Conservation (phyloP, 53 echinoderm and acorn worm species). For the Paracentrotus lividus region DNA sequence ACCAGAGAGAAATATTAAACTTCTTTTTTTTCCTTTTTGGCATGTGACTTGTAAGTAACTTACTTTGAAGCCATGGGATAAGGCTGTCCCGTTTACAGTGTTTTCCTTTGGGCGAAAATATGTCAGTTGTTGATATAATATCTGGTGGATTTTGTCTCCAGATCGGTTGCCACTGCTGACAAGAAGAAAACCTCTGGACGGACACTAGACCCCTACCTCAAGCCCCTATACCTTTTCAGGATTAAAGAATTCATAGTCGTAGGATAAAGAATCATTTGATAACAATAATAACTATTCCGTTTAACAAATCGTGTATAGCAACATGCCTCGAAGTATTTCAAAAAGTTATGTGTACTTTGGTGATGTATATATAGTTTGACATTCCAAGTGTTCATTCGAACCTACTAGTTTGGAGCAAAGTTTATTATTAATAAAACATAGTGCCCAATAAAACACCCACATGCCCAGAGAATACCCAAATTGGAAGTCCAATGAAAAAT, state of each 20-base stretch:
- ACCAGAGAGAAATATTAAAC: neutral
- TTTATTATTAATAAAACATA: no score
- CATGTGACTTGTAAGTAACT: constrained; percentile 39
- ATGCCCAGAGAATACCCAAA: no score
- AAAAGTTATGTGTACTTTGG: no score
- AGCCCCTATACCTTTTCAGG: neutral
- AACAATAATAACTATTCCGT: neutral
- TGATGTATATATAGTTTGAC: neutral
- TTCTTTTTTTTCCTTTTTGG: neutral
- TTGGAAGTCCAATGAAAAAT: no score
- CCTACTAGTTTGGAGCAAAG: no score
- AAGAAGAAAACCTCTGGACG: neutral
- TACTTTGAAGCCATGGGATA: constrained; percentile 43
- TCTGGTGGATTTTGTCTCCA: constrained; percentile 53
- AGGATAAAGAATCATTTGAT: neutral
- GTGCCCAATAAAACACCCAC: no score
- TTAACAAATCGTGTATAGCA: neutral
- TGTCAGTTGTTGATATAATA: constrained; percentile 66
- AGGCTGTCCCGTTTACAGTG: constrained; percentile 62
- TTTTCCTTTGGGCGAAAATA: constrained; percentile 46
- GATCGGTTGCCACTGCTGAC: neutral
- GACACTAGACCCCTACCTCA: neutral
- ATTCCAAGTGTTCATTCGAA: no score
- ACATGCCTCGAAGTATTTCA: neutral
- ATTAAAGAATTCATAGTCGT: neutral